Evolutionary conservation across 2,888 invertebrate genomes (phyloP), one percentile per base, ranked within the genome.

Genomic region (Acronicta aceris): DNA sequence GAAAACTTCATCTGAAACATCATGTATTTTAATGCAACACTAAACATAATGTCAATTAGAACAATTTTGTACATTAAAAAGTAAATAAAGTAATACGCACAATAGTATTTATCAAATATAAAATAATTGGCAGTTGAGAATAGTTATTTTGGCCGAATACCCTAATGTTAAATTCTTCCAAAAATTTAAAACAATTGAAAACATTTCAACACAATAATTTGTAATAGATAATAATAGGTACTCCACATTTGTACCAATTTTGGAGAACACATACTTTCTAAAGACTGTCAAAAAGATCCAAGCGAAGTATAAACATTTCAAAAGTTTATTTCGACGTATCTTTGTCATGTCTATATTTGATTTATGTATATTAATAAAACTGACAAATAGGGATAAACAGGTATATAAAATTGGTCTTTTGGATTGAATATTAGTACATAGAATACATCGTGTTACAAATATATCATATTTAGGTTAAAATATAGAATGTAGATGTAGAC

Each of bases 1-100:
- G 80, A 81, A 74, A 69, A 66, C 70, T 64, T 70, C 82, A 85
- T 89, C 79, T 84, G 81, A 88, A 91, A 92, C 91, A 91, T 88
- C 82, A 82, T 92, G 89, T 81, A 90, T 87, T 94, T 91, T 85
- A 89, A 90, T 90, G 85, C 86, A 92, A 91, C 89, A 89, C 88
- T 90, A 89, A 92, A 89, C 83, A 91, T 90, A 92, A 91, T 84
- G 86, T 84, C 83, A 83, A 90, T 85, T 85, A 86, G 78, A 88
- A 74, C 60, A 79, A 79, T 84, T 83, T 83, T 85, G 79, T 87
- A 88, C 83, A 88, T 76, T 83, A 76, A 74, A 85, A 84, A 83
- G 68, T 80, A 84, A 87, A 85, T 77, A 84, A 69, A 72, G 55
- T 73, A 62, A 84, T 82, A 87, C 78, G 78, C 61, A 74, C 71